phyloP scores from a whole-genome alignment of 2,113 vertebrate species.

The Oenanthe melanoleuca region DNA sequence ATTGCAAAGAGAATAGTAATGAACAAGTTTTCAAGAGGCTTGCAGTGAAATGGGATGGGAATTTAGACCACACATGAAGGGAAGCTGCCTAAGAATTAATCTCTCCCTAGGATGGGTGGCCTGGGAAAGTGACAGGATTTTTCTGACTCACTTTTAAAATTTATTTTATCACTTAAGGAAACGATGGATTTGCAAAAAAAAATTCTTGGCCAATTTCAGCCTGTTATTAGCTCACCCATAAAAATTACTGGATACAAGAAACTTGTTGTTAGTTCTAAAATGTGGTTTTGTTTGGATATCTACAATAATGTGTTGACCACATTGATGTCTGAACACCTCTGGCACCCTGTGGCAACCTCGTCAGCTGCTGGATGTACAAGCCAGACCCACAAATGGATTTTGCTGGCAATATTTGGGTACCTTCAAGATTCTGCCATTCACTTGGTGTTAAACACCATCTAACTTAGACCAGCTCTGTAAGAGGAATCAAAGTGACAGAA shows the following conservation, averaged over 20 bases:
- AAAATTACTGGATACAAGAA: neutral
- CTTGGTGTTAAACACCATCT: neutral
- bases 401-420: neutral
- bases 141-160: neutral
- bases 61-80: neutral
- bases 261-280: neutral
- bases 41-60: neutral
- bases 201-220: neutral
- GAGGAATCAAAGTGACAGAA: neutral
- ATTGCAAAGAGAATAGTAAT: neutral
- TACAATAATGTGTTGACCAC: neutral
- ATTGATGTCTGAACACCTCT: neutral
- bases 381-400: neutral
- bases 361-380: neutral
- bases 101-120: neutral
- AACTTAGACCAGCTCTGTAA: neutral
- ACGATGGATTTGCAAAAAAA: neutral
- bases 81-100: neutral
- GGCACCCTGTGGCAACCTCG: neutral
- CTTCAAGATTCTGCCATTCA: neutral
- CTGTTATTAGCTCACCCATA: neutral
- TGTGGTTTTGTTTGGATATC: neutral
- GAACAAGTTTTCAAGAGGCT: neutral
- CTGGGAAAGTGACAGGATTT: neutral
- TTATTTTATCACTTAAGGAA: neutral